These are phyloP conservation scores for Silvanus unidentatus DNA, from an alignment of 2,888 invertebrate genomes.

Conservation along the genomic window DNA sequence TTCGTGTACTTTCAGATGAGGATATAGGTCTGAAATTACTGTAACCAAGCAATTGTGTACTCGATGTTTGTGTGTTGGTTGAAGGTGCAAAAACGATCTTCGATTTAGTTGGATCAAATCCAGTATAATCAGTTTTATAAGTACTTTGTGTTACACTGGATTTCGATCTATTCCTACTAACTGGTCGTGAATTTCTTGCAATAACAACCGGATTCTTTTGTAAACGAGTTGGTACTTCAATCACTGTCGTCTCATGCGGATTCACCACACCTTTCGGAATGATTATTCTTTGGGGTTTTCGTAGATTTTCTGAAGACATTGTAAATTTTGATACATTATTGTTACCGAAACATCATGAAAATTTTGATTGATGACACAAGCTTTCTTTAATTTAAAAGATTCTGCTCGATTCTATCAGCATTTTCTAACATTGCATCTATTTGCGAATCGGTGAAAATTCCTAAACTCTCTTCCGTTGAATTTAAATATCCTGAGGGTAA, in stretches of 20 bases:
- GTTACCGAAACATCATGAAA: background rate
- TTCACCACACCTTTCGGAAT: slow-evolving; percentile 37
- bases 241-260: slow-evolving; percentile 34
- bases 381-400: too few species aligned
- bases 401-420: too few species aligned
- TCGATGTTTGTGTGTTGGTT: background rate
- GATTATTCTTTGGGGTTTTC: slow-evolving; percentile 29
- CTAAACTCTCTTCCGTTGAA: too few species aligned
- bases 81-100: background rate
- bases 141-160: background rate
- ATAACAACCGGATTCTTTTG: slow-evolving; percentile 33
- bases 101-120: background rate
- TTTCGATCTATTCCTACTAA: background rate
- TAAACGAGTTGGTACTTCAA: slow-evolving; percentile 34
- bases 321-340: slow-evolving; percentile 11
- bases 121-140: background rate
- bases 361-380: too few species aligned
- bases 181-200: slow-evolving; percentile 21
- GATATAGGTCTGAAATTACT: background rate
- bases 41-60: too few species aligned
- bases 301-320: slow-evolving; percentile 3
- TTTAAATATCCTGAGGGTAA: background rate
- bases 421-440: too few species aligned
- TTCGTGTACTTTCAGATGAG: background rate
- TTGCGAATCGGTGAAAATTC: too few species aligned